Evolutionary conservation across 2,113 vertebrate species (phyloP).

Genomic region (Pseudonaja textilis): DNA sequence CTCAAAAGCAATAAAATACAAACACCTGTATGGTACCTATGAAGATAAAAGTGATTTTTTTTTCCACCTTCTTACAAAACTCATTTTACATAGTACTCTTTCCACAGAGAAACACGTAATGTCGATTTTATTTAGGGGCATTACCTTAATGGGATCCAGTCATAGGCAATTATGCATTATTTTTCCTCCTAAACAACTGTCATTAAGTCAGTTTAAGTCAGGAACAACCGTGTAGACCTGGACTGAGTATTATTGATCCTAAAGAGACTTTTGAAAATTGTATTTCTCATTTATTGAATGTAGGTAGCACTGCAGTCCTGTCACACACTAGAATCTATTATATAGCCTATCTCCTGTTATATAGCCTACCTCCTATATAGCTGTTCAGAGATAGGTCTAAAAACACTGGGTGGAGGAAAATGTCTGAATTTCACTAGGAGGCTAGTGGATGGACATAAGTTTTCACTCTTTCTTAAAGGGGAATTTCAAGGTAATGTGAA

Average conservation of each 20-base stretch:
- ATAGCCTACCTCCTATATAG: not conserved
- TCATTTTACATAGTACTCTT: constrained; percentile 36
- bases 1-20: constrained; percentile 53
- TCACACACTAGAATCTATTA: not conserved
- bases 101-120: constrained; percentile 38
- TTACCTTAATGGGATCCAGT: constrained; percentile 5
- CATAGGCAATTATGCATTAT: not conserved
- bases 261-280: not conserved
- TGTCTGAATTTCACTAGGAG: not conserved
- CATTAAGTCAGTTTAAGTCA: not conserved
- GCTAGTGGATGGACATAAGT: constrained; percentile 38
- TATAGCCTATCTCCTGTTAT: not conserved
- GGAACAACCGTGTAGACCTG: not conserved
- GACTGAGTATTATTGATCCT: not conserved
- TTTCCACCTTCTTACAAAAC: constrained; percentile 14
- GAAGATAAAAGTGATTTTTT: constrained; percentile 40
- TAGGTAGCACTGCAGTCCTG: not conserved
- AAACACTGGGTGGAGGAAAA: not conserved
- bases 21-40: constrained; percentile 24
- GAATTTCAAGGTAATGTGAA: constrained; percentile 50
- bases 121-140: constrained; percentile 38
- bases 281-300: not conserved
- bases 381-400: not conserved
- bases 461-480: constrained; percentile 39
- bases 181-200: not conserved